Evolutionary conservation across 2,888 invertebrate species (phyloP), one percentile per base, ranked within the genome.

Genomic region (Hipparchia sbordonii): DNA sequence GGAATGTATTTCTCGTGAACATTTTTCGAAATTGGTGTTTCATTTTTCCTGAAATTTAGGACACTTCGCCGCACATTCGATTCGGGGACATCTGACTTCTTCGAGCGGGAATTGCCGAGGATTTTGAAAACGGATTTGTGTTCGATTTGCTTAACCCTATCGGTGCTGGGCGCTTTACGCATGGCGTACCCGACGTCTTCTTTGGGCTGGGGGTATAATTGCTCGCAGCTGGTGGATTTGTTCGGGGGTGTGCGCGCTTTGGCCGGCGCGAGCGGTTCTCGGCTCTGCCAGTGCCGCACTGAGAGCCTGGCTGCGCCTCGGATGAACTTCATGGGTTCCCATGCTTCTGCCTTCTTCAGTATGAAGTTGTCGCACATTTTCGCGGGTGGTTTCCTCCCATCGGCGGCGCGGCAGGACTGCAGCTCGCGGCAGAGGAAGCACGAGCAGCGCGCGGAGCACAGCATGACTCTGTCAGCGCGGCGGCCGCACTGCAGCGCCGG

Each of bases 401-500:
- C 92, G 13, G 92, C 92, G 77, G 94, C 94, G 77, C 95, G 95
- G 85, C 95, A 95, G 80, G 95, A 95, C 81, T 95, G 95, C 81
- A 97, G 89, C 87, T 97, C 96, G 78, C 96, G 95, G 87, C 97
- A 97, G 83, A 97, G 94, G 84, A 96, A 95, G 90, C 97, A 97
- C 81, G 94, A 94, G 89, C 97, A 97, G 82, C 96, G 95, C 93
- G 95, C 95, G 82, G 95, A 94, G 92, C 96, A 96, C 93, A 95
- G 95, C 96, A 96, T 96, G 86, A 85, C 92, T 86, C 85, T 82
- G 87, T 87, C 86, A 84, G 82, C 84, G 92, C 88, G 87, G 84
- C 89, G 89, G 87, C 84, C 87, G 88, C 90, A 91, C 92, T 91
- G 89, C 79, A 51, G 33, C 81, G 81, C 82, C 82, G 82, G 84